A percentile compares a stretch with the other conserved stretches of the same genome.
Evolutionary conservation across 2,113 vertebrate genomes (phyloP).

Genomic region (Nematolebias whitei): DNA sequence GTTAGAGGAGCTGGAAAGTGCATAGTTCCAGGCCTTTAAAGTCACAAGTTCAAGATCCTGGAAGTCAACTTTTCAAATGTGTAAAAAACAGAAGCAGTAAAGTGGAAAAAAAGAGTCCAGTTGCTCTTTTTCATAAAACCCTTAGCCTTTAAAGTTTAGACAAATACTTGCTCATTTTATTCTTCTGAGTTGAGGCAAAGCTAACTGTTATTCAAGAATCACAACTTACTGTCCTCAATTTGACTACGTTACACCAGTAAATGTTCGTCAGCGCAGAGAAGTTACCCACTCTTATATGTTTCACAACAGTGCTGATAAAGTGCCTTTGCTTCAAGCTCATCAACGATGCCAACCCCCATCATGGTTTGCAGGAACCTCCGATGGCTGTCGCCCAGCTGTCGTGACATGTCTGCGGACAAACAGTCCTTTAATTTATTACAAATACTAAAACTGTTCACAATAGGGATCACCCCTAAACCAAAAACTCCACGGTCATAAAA

Average conservation of each 20-base stretch:
- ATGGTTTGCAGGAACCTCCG: slow-evolving; percentile 88
- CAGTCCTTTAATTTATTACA: neutral
- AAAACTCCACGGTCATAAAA: neutral
- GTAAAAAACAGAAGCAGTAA: too few relatives aligned
- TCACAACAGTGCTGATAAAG: slow-evolving; percentile 84
- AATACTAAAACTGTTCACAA: neutral
- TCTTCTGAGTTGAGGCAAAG: neutral
- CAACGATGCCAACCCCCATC: slow-evolving; percentile 86
- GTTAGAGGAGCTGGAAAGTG: too few relatives aligned
- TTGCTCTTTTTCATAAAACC: too few relatives aligned
- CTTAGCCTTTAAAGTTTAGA: too few relatives aligned
- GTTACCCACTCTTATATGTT: slow-evolving; percentile 80
- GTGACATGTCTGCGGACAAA: slow-evolving; percentile 57
- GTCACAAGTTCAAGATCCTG: too few relatives aligned
- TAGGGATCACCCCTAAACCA: neutral
- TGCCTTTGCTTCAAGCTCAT: slow-evolving; percentile 70
- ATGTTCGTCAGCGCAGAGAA: neutral
- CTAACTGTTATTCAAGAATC: neutral
- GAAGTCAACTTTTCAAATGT: too few relatives aligned
- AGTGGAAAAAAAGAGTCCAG: too few relatives aligned
- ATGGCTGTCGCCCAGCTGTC: slow-evolving; percentile 84
- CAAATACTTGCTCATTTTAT: too few relatives aligned
- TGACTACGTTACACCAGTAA: neutral
- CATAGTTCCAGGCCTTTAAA: too few relatives aligned
- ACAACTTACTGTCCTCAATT: neutral